Evolutionary conservation across 2,888 invertebrate species (phyloP).

Genomic region (Gasteruption jaculator): DNA sequence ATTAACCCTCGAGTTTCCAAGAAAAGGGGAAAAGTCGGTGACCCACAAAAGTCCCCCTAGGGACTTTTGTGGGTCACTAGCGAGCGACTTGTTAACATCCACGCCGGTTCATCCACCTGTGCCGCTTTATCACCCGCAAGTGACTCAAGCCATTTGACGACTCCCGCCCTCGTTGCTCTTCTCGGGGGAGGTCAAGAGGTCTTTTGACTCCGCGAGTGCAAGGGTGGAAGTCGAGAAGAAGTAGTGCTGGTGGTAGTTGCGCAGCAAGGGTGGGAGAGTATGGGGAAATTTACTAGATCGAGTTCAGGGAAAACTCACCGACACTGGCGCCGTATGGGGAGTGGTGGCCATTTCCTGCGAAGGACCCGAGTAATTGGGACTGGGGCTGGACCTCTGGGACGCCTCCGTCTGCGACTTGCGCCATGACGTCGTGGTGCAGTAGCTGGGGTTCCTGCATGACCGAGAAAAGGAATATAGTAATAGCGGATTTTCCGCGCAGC

Average conservation of each 20-base stretch:
- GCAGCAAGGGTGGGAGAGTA: no score
- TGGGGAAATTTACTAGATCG: slow-evolving; percentile 7
- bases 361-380: slow-evolving; percentile 36
- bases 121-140: slow-evolving; percentile 16
- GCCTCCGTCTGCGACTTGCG: no score
- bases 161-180: slow-evolving; percentile 21
- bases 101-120: slow-evolving; percentile 13
- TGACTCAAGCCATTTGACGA: no score
- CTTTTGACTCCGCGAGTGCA: slow-evolving; percentile 20
- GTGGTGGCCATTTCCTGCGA: slow-evolving; percentile 35
- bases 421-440: no score
- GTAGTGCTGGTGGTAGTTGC: slow-evolving; percentile 16
- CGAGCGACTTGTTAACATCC: no score
- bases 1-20: no score
- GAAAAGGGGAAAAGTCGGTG: no score
- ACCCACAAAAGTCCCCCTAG: no score
- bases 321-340: slow-evolving; percentile 45
- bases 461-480: no score
- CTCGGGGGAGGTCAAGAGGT: slow-evolving; percentile 23
- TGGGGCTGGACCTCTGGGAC: slow-evolving; percentile 44
- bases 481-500: no score
- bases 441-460: no score
- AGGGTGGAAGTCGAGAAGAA: slow-evolving; percentile 17
- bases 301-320: slow-evolving; percentile 34
- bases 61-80: no score